Percentiles rank a stretch among this genome's conserved stretches.
These are phyloP conservation scores for Sebastes diaconus DNA, from an alignment of 2,797 vertebrate species.

Conservation along the genomic window DNA sequence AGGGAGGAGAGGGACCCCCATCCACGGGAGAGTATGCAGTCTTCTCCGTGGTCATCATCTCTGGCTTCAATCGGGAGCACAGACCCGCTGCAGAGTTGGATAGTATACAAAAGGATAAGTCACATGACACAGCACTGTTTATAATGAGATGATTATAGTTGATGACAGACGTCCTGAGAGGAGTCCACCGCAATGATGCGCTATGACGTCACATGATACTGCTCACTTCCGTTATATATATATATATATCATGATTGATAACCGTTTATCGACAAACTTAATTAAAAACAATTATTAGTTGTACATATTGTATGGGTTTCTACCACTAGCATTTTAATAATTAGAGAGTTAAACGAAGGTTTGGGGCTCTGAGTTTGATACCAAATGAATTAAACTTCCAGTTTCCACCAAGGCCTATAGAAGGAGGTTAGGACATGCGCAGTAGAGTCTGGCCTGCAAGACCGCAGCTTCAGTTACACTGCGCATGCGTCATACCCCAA, in stretches of 20 bases:
- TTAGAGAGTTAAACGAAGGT: background rate
- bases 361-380: background rate
- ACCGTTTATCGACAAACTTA: background rate
- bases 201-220: background rate
- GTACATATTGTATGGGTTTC: background rate
- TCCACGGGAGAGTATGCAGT: slow-evolving; percentile 10
- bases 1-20: slow-evolving; percentile 2
- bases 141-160: no score
- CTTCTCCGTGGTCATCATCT: slow-evolving; percentile 62
- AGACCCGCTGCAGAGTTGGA: background rate
- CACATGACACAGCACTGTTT: background rate
- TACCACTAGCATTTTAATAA: fast-evolving
- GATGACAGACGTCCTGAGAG: background rate
- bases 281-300: background rate
- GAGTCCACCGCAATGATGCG: background rate
- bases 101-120: background rate
- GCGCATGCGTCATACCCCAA: no score
- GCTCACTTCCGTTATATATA: slow-evolving; percentile 28
- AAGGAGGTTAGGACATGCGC: no score
- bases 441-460: no score
- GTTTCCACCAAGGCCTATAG: background rate
- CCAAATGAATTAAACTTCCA: background rate
- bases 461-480: no score
- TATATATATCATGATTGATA: background rate
- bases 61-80: background rate